Evolutionary conservation across 2,797 vertebrate species (phyloP), one percentile per base, ranked within the genome.

Genomic region (Neosilurus mollespiculum): DNA sequence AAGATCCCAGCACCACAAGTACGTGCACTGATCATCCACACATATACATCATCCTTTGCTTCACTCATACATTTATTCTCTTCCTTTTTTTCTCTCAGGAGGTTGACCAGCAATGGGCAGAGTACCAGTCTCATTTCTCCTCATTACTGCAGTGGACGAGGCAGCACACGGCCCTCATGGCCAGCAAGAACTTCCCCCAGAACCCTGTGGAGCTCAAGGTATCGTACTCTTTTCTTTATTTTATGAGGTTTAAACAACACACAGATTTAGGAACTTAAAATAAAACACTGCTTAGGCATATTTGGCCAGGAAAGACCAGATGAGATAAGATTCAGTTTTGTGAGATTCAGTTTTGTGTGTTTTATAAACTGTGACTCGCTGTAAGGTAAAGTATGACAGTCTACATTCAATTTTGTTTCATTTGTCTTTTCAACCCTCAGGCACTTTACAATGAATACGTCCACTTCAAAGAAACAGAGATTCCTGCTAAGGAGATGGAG

Each of bases 361-460:
- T 30, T 30, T 78, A 58, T 78, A 15, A 59, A 18, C 56, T 26
- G 1, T 59, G 30, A 56, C 9, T 58, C 26, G 4, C 26, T 58
- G 1, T 11, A 78, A 20, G 12, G 1, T 43, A n/a, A 77, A 64
- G 24, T 1, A 78, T 62, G 8, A 24, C 18, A 3, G 37, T 22
- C 9, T 0, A 59, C 12, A 49, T 78, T 49, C 66, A 11, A 54
- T 67, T 26, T 11, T 58, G 3, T 16, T 8, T 71, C 14, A 0
- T 58, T 69, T 15, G 18, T 78, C 30, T 72, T n/a, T 37, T 81
- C 37, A 73, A 62, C 18, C 53, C 71, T 8, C 92, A 99, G 98
- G 97, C 97, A 97, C 97, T 99, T 97, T 99, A 99, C 95, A 99
- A 99, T 85, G 96, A 99, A 88, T 99, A 99, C 89, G 94, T 99